Evolutionary conservation across 2,113 vertebrate species (phyloP).

Genomic region (Poecilia latipinna): DNA sequence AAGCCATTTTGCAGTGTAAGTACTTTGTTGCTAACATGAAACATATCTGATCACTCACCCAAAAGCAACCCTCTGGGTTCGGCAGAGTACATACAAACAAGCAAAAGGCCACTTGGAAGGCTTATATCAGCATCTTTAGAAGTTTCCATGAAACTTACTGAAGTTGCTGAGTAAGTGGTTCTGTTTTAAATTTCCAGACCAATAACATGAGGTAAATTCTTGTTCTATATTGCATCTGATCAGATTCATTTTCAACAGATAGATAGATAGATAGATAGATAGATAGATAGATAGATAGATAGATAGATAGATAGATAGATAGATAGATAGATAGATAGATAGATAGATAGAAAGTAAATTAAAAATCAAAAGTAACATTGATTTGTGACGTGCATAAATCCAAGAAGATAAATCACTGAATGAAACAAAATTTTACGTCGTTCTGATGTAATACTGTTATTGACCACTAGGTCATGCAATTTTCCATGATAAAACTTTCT

Average conservation of each 20-base stretch:
- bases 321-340: too few species aligned
- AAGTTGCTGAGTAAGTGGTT: slow-evolving; percentile 61
- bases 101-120: slow-evolving; percentile 46
- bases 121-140: slow-evolving; percentile 61
- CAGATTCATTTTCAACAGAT: slow-evolving; percentile 34
- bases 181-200: slow-evolving; percentile 52
- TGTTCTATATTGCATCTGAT: slow-evolving; percentile 47
- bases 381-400: too few species aligned
- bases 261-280: neutral
- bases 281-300: too few species aligned
- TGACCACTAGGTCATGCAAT: slow-evolving; percentile 46
- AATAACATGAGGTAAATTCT: slow-evolving; percentile 60
- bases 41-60: slow-evolving; percentile 65
- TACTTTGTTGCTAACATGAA: slow-evolving; percentile 53
- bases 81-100: slow-evolving; percentile 48
- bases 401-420: too few species aligned
- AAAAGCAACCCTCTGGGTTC: slow-evolving; percentile 58
- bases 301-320: too few species aligned
- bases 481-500: slow-evolving; percentile 16
- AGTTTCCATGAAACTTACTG: slow-evolving; percentile 59
- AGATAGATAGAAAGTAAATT: too few species aligned
- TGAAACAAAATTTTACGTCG: neutral
- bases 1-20: slow-evolving; percentile 12
- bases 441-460: slow-evolving; percentile 15
- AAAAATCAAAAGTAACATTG: too few species aligned